Percentiles rank a stretch among this genome's conserved stretches.
Evolutionary conservation across 53 echinoderm and acorn worm genomes (phyloP).

Genomic region (Pentamera pediparva): DNA sequence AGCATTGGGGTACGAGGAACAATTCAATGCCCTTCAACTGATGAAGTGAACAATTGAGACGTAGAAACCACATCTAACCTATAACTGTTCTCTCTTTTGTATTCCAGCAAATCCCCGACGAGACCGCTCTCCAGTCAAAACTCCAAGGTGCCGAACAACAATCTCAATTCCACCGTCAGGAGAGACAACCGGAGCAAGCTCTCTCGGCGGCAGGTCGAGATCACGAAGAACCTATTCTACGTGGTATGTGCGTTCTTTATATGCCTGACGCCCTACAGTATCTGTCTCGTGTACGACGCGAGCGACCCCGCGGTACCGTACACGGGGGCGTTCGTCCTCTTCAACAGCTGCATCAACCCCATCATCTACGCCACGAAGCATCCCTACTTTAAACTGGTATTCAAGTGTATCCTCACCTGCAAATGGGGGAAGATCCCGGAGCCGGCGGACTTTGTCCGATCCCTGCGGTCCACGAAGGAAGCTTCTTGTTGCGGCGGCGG

Average conservation of each 20-base stretch:
- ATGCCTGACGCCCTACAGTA: constrained; percentile 58
- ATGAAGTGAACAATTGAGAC: too few species aligned
- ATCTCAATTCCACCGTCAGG: constrained; percentile 23
- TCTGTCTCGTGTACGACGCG: constrained; percentile 57
- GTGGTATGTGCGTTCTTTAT: constrained; percentile 60
- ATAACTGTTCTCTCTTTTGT: neutral
- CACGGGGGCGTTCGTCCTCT: constrained; percentile 54
- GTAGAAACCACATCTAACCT: neutral
- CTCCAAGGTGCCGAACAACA: constrained; percentile 40
- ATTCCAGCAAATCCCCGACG: constrained; percentile 25
- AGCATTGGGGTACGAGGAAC: too few species aligned
- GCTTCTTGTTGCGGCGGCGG: neutral
- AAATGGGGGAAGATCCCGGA: constrained; percentile 43
- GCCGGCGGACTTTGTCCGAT: constrained; percentile 37
- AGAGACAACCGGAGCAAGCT: constrained; percentile 10
- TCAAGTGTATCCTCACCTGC: constrained; percentile 45
- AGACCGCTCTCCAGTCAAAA: constrained; percentile 10
- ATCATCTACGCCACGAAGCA: constrained; percentile 67
- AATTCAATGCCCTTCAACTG: too few species aligned
- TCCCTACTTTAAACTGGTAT: constrained; percentile 59
- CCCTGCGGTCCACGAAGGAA: constrained; percentile 14
- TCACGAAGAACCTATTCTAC: constrained; percentile 65
- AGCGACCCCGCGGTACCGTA: constrained; percentile 55
- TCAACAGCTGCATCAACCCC: constrained; percentile 56
- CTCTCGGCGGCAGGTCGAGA: constrained; percentile 55